Evolutionary conservation across 1,140 invertebrate species (phyloP).

Genomic region (Drosophila parabipectinata): DNA sequence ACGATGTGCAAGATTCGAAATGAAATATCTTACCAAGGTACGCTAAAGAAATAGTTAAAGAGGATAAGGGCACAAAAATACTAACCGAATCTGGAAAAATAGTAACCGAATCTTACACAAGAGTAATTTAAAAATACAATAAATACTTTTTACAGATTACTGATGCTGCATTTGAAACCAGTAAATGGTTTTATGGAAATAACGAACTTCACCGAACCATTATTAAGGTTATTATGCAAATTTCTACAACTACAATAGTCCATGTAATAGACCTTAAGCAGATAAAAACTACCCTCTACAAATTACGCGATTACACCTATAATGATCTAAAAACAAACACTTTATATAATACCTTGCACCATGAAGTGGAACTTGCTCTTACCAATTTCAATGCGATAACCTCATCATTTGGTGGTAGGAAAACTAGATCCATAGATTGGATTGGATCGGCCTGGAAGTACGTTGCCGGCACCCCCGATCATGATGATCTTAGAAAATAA

Average conservation of each 20-base stretch:
- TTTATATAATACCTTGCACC: background rate
- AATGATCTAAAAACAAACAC: background rate
- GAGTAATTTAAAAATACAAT: too few relatives aligned
- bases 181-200: background rate
- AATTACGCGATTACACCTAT: background rate
- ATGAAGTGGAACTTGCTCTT: background rate
- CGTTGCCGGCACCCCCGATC: background rate
- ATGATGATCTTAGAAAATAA: background rate
- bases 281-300: background rate
- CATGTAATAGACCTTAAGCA: too few relatives aligned
- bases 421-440: background rate
- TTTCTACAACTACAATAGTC: conserved; percentile 10
- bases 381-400: background rate
- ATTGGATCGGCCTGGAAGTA: background rate
- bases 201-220: background rate
- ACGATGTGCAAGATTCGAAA: too few relatives aligned
- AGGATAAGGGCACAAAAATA: too few relatives aligned
- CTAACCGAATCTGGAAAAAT: too few relatives aligned
- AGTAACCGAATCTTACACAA: too few relatives aligned
- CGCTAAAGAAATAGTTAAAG: too few relatives aligned
- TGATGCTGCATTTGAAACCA: background rate
- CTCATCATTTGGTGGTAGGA: background rate
- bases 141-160: background rate
- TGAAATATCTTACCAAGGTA: too few relatives aligned
- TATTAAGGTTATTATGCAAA: too few relatives aligned